phyloP scores from a whole-genome alignment of 2,888 invertebrate genomes.

The Halictus ligatus region DNA sequence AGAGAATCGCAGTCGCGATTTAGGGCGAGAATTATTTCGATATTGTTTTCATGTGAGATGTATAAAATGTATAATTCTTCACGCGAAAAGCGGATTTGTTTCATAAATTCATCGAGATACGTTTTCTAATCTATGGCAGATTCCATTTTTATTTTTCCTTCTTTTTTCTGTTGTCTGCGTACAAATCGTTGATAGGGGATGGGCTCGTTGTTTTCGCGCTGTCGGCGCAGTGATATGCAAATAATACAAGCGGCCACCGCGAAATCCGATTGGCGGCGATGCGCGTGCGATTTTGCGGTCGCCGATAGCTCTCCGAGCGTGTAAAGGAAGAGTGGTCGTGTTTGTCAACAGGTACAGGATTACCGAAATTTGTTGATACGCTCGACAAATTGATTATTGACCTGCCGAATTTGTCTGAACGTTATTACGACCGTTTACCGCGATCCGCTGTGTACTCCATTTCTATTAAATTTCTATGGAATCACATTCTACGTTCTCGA shows the following conservation, averaged over 20 bases:
- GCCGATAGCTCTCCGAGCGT: constrained; percentile 33
- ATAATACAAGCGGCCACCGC: constrained; percentile 53
- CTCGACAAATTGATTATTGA: constrained; percentile 45
- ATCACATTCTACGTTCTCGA: background rate
- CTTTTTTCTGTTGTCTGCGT: background rate
- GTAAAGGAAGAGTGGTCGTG: constrained; percentile 44
- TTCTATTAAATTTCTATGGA: background rate
- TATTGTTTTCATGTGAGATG: background rate
- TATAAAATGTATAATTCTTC: background rate
- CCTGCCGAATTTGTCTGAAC: constrained; percentile 35
- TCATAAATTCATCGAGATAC: constrained; percentile 10
- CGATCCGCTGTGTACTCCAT: background rate
- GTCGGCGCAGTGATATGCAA: constrained; percentile 56
- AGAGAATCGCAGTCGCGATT: background rate
- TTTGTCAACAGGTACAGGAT: constrained; percentile 41
- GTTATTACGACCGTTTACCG: constrained; percentile 21
- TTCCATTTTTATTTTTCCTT: background rate
- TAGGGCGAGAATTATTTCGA: background rate
- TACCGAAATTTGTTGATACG: constrained; percentile 33
- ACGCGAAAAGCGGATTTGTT: background rate
- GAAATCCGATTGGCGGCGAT: constrained; percentile 61
- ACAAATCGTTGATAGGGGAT: constrained; percentile 19
- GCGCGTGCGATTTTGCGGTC: constrained; percentile 58
- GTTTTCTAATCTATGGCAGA: background rate
- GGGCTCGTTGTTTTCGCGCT: constrained; percentile 46